Evolutionary conservation across 92 coral and sea anemone genomes (phyloP).

Genomic region (Porites cylindrica): DNA sequence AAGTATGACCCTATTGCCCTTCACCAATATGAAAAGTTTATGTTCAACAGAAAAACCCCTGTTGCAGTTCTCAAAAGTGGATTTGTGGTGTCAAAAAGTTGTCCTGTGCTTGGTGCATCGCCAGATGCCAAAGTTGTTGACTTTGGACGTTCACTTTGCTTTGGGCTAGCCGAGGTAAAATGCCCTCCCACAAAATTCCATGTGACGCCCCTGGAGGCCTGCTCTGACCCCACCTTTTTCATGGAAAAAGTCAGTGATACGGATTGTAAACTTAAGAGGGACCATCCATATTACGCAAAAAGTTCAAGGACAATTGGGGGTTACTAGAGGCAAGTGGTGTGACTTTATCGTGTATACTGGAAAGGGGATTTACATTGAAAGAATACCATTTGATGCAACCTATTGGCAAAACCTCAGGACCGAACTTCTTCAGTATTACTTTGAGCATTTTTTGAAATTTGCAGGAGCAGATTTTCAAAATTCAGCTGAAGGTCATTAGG

Average conservation of each 20-base stretch:
- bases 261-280: slow-evolving; percentile 22
- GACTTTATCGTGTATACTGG: too few relatives aligned
- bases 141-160: slow-evolving; percentile 32
- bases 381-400: slow-evolving; percentile 32
- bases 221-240: slow-evolving; percentile 46
- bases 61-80: slow-evolving; percentile 33
- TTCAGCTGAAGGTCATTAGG: slow-evolving; percentile 7
- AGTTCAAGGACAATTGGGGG: slow-evolving; percentile 44
- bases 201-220: slow-evolving; percentile 65
- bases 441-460: slow-evolving; percentile 35
- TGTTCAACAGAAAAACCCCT: slow-evolving; percentile 48
- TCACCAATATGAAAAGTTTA: slow-evolving; percentile 42
- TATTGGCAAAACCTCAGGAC: slow-evolving; percentile 31
- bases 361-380: slow-evolving; percentile 37
- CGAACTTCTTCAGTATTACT: slow-evolving; percentile 28
- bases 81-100: too few relatives aligned
- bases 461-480: slow-evolving; percentile 41
- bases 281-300: slow-evolving; percentile 44
- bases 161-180: slow-evolving; percentile 71
- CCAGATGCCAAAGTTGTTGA: slow-evolving; percentile 74
- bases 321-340: too few relatives aligned
- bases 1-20: slow-evolving; percentile 68
- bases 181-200: slow-evolving; percentile 30
- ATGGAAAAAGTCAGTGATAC: too few relatives aligned
- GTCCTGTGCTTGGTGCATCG: too few relatives aligned